phyloP scores from a whole-genome alignment of 1,140 invertebrate genomes.

The Bombus fervidus region DNA sequence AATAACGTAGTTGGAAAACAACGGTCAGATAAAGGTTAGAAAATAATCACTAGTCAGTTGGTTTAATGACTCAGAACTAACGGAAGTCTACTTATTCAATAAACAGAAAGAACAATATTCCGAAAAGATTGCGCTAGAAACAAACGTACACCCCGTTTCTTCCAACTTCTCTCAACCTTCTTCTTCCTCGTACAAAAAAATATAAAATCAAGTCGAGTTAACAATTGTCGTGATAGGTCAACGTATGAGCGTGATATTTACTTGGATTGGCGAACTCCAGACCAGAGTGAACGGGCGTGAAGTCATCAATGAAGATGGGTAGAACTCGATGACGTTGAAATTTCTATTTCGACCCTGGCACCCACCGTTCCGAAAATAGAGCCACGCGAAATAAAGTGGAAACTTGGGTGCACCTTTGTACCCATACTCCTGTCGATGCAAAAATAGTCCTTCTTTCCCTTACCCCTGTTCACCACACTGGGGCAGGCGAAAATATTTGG shows the following conservation, averaged over 20 bases:
- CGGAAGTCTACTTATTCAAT: background rate
- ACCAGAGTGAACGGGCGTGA: constrained; percentile 49
- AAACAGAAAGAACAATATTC: background rate
- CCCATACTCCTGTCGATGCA: constrained; percentile 56
- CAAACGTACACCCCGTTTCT: background rate
- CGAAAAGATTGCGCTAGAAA: background rate
- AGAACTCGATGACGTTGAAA: constrained; percentile 63
- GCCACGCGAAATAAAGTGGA: constrained; percentile 63
- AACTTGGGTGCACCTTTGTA: constrained; percentile 62
- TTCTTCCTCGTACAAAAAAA: no score
- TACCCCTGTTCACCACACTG: background rate
- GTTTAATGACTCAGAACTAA: background rate
- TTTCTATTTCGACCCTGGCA: constrained; percentile 66
- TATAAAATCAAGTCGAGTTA: no score
- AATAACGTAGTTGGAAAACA: background rate
- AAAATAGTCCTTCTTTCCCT: constrained; percentile 56
- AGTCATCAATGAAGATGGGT: constrained; percentile 70
- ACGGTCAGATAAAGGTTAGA: background rate
- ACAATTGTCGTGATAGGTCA: no score
- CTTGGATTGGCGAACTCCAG: constrained; percentile 41
- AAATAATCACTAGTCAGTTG: background rate
- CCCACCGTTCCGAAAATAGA: constrained; percentile 65
- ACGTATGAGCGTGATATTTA: constrained; percentile 20
- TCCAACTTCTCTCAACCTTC: background rate
- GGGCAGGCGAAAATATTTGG: constrained; percentile 33